Evolutionary conservation across 2,888 invertebrate species (phyloP).

Genomic region (Parthenolecanium corni): DNA sequence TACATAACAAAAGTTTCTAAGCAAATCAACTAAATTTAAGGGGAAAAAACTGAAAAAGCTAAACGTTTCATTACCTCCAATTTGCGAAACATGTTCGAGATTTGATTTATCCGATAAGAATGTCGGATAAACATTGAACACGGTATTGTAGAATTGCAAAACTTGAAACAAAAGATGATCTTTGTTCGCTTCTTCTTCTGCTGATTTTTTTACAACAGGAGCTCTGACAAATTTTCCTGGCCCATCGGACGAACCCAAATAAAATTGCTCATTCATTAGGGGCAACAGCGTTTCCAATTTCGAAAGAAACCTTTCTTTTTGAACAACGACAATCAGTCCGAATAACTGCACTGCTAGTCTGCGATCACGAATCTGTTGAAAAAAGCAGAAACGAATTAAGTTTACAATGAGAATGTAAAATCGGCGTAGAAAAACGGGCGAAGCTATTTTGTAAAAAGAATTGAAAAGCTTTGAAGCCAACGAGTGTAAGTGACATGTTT

Average conservation of each 20-base stretch:
- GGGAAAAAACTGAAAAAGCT: neutral
- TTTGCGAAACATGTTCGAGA: neutral
- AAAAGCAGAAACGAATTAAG: neutral
- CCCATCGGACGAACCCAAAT: neutral
- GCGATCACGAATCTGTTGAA: slow-evolving; percentile 40
- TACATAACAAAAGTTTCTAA: neutral
- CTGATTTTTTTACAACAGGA: neutral
- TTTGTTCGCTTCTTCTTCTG: neutral
- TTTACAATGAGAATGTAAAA: neutral
- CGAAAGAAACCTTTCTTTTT: neutral
- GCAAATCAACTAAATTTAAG: no score
- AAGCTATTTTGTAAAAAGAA: no score
- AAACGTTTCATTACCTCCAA: slow-evolving; percentile 5
- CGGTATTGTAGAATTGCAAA: slow-evolving; percentile 29
- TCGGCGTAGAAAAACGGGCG: no score
- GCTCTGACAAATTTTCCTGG: slow-evolving; percentile 6
- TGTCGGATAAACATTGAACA: slow-evolving; percentile 1
- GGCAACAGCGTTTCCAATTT: slow-evolving; percentile 9
- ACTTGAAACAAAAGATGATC: slow-evolving; percentile 29
- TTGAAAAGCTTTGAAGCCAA: no score
- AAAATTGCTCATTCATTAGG: slow-evolving; percentile 1
- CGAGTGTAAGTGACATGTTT: no score
- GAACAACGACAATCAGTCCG: slow-evolving; percentile 57
- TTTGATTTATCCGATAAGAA: neutral
- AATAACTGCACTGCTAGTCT: slow-evolving; percentile 66